phyloP scores from a whole-genome alignment of 2,888 invertebrate species.

The Pristionchus exspectatus region DNA sequence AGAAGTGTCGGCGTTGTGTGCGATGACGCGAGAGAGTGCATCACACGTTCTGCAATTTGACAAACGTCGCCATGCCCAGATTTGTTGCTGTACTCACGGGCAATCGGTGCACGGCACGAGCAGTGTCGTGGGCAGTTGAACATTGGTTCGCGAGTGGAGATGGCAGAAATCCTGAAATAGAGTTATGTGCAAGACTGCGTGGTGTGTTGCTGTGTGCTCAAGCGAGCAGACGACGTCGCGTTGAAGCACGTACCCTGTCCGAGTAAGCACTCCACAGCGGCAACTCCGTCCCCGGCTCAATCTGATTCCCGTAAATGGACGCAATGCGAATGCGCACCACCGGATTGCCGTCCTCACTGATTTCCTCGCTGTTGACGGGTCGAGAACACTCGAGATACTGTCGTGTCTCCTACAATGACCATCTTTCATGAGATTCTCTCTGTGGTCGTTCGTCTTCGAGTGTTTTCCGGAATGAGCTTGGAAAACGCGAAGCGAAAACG shows the following conservation, averaged over 20 bases:
- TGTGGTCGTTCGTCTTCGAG: not conserved
- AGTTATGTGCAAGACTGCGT: not conserved
- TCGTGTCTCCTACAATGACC: slow-evolving; percentile 28
- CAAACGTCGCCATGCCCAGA: not conserved
- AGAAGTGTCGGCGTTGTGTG: slow-evolving; percentile 6
- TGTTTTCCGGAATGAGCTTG: not conserved
- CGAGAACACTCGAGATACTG: slow-evolving; percentile 36
- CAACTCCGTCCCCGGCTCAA: slow-evolving; percentile 20
- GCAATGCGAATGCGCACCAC: not conserved
- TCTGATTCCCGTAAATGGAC: slow-evolving; percentile 15
- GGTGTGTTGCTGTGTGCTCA: not conserved
- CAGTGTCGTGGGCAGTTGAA: not conserved
- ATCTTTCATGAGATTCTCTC: not conserved
- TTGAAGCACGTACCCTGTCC: slow-evolving; percentile 10
- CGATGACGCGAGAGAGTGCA: not conserved
- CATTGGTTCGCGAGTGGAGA: not conserved
- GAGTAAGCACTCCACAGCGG: slow-evolving; percentile 31
- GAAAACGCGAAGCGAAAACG: slow-evolving; percentile 13
- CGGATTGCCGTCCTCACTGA: not conserved
- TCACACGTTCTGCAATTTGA: slow-evolving; percentile 8
- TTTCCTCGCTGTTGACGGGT: not conserved
- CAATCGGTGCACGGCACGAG: slow-evolving; percentile 16
- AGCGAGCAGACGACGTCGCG: not conserved
- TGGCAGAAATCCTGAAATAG: slow-evolving; percentile 34
- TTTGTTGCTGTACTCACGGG: not conserved